Base-by-base conservation (phyloP, 1,140 invertebrate genomes). In the Stenopsyche tienmushanensis region DNA sequence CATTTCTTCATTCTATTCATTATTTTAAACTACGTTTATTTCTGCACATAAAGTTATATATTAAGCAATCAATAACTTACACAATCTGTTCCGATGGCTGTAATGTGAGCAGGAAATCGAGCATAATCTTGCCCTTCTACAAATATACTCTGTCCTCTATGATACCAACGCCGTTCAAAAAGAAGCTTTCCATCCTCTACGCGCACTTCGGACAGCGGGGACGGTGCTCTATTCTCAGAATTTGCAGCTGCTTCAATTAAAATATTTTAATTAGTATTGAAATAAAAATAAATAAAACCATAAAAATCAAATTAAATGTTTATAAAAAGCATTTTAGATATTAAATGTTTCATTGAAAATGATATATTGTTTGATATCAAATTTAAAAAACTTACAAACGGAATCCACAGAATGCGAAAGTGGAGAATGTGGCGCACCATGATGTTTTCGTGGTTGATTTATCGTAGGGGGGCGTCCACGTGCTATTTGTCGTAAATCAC, bases 111-210 rank as follows among this genome's bases (percentile, higher is more conserved):
- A 62, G 90, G 86, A 73, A 93, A 92, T 72, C 90, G 88, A 0
- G 86, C 82, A 66, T 88, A 80, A 72, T 96, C 93, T 71, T 91
- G 89, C 24, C 92, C 92, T 78, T 95, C 94, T 3, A 97, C 89
- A 78, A 90, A 94, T 23, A 97, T 88, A 65, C 91, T 88, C 78
- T 97, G 94, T 1, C 95, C 95, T 64, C 94, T 84, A 76, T 96
- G 93, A 79, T 90, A 97, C 95, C 94, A 98, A 78, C 92, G 85
- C 72, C 93, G 88, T 78, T 98, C 94, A 81, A 94, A 97, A 72
- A 93, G 83, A 45, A 98, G 80, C 82, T 96, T 95, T 55, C 95
- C 94, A 82, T 97, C 94, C 80, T 97, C 94, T 72, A 97, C 94
- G 71, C 89, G 86, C 13, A 91, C 91, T 72, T 96, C 93, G 24